These are phyloP conservation scores for Solea senegalensis DNA, from an alignment of 2,113 vertebrate species.

Conservation along the genomic window DNA sequence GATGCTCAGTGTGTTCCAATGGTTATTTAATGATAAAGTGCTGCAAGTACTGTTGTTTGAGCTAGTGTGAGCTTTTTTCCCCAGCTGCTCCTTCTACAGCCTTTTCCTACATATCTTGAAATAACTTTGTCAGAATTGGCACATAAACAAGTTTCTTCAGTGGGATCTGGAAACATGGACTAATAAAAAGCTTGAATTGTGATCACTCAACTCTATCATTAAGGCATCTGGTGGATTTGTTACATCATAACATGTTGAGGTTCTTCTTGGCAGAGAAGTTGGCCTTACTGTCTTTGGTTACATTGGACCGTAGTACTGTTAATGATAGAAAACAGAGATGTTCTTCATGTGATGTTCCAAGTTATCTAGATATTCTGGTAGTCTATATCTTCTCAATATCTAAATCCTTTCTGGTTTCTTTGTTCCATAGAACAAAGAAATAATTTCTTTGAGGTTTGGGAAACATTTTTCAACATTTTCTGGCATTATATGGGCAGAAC, in stretches of 20 bases:
- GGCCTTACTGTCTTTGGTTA: background rate
- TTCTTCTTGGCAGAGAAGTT: background rate
- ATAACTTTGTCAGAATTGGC: conserved; percentile 13
- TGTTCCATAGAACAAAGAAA: no score
- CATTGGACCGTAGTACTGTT: background rate
- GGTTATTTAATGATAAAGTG: conserved; percentile 19
- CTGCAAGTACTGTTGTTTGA: conserved; percentile 3
- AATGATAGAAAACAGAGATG: background rate
- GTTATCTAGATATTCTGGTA: background rate
- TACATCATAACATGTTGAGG: conserved; percentile 9
- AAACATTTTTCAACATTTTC: no score
- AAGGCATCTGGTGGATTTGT: conserved; percentile 8
- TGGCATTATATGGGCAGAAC: no score
- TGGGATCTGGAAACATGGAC: conserved; percentile 4
- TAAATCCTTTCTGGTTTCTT: no score
- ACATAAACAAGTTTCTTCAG: conserved; percentile 8
- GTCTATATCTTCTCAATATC: background rate
- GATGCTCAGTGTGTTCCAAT: conserved; percentile 1
- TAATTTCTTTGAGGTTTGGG: no score
- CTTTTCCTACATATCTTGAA: conserved; percentile 28
- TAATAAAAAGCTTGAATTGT: background rate
- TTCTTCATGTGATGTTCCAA: background rate
- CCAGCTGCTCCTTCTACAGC: conserved; percentile 2
- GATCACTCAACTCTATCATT: conserved; percentile 4
- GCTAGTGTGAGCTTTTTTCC: background rate